Evolutionary conservation across 2,888 invertebrate species (phyloP), one percentile per base, ranked within the genome.

Genomic region (Andrena marginata): DNA sequence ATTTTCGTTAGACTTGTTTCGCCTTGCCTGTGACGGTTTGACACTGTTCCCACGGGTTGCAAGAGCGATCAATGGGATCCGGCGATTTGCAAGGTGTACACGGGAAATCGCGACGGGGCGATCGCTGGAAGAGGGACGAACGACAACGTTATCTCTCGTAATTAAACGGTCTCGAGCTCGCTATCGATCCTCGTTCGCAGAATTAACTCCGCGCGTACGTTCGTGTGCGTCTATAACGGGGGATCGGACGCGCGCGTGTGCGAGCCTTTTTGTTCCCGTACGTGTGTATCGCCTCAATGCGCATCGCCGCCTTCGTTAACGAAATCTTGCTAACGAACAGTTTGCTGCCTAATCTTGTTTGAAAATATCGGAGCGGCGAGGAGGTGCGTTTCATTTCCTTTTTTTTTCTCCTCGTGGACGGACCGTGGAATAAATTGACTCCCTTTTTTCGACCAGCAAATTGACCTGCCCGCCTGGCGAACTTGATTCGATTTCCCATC

Each of bases 121-220:
- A 16, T 26, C 8, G 10, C 20, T n/a, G 48, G 10, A n/a, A 70
- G 51, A 42, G 33, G 26, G 71, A 48, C 49, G 54, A 69, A 71
- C 74, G 72, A 72, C 65, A 60, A 76, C 77, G 87, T 89, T 89
- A 85, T 88, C 85, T 79, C 87, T 84, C 33, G 84, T 85, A 89
- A 87, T 87, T 89, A 89, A 89, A 87, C 87, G 82, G 80, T 85
- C 85, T 87, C 75, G 73, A 82, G 82, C 76, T 73, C 56, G 64
- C 68, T 85, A 88, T 88, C 89, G 89, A 88, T 89, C 82, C 79
- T 67, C 29, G 71, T 74, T 71, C 78, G 72, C 54, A 73, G 85
- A 85, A 88, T 89, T 87, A 88, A 82, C 76, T 56, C 62, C n/a
- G 26, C 56, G 64, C 31, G 65, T 59, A 26, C 71, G 62, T 48